Conservation (phyloP, 2,113 vertebrate species). For the Anguilla rostrata region DNA sequence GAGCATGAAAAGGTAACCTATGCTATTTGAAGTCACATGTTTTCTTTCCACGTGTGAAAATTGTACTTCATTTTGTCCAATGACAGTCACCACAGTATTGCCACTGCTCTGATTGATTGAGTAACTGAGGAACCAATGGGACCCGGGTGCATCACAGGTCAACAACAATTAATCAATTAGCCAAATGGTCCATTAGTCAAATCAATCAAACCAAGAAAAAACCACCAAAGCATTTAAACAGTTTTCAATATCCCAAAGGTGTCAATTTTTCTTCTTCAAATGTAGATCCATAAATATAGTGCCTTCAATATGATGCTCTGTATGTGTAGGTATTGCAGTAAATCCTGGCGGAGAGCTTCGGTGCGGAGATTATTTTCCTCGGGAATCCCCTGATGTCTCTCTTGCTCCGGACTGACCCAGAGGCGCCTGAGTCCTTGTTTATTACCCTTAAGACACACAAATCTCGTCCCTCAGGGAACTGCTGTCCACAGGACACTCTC, state of each 20-base stretch:
- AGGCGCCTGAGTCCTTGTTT: neutral
- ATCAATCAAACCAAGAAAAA: neutral
- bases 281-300: neutral
- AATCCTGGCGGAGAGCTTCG: neutral
- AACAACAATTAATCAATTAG: neutral
- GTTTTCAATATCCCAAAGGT: neutral
- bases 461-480: neutral
- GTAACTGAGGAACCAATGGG: neutral
- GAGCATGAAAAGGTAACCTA: no score
- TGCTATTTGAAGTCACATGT: no score
- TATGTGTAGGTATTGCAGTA: neutral
- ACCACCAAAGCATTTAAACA: neutral
- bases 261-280: neutral
- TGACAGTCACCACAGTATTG: neutral
- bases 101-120: neutral
- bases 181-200: neutral
- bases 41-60: no score
- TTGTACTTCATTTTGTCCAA: neutral
- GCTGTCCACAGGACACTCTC: no score
- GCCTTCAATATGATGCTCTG: neutral
- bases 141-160: neutral
- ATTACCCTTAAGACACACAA: neutral
- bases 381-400: neutral
- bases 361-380: neutral
- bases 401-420: neutral